These are phyloP conservation scores for Thaleichthys pacificus DNA, from an alignment of 2,797 vertebrate species.

Conservation along the genomic window DNA sequence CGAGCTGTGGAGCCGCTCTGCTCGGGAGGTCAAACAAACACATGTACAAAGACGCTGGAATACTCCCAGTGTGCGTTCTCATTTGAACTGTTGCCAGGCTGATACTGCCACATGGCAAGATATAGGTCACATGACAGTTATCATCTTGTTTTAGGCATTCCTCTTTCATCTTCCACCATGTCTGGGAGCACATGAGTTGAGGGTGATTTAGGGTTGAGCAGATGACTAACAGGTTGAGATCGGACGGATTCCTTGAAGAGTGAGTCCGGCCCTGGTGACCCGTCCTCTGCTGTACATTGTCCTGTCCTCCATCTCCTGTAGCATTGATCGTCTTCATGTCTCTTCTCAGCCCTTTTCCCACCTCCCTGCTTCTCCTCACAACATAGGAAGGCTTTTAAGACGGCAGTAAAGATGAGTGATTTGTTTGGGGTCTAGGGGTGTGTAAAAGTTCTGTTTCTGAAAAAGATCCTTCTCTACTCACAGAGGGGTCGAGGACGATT, in stretches of 20 bases:
- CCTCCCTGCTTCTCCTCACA: background rate
- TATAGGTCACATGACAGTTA: no score
- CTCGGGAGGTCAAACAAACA: slow-evolving; percentile 18
- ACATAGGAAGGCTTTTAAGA: no score
- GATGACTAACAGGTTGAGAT: background rate
- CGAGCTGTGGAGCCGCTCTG: background rate
- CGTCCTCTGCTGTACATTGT: background rate
- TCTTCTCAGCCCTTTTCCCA: background rate
- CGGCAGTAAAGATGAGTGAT: no score
- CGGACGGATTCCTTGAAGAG: background rate
- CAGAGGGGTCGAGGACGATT: background rate
- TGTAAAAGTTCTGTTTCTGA: no score
- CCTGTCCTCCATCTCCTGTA: background rate
- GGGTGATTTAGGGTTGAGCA: background rate
- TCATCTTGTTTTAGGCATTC: background rate
- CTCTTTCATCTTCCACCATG: background rate
- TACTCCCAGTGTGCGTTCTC: background rate
- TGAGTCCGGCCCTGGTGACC: background rate
- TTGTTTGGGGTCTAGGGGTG: no score
- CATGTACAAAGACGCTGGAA: background rate
- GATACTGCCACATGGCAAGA: background rate
- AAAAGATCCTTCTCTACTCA: no score
- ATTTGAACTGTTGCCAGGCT: background rate
- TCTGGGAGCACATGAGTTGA: background rate
- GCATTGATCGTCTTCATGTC: background rate